phyloP scores from a whole-genome alignment of 2,888 invertebrate genomes.

The Andrena praecox region DNA sequence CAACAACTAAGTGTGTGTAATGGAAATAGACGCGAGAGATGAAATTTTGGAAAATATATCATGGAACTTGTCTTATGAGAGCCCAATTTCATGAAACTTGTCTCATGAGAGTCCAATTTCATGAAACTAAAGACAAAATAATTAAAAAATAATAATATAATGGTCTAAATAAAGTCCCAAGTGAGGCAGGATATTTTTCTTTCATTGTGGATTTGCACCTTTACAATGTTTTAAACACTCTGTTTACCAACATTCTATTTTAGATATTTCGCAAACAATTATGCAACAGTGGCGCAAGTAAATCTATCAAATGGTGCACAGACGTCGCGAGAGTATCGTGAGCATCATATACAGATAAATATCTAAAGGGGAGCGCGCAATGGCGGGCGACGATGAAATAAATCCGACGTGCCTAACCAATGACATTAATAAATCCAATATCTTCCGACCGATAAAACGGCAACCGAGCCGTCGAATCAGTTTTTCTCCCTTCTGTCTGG shows the following conservation, averaged over 20 bases:
- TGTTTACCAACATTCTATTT: not conserved
- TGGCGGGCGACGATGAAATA: conserved; percentile 73
- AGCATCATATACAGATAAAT: conserved; percentile 22
- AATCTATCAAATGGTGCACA: not conserved
- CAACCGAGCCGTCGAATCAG: conserved; percentile 69
- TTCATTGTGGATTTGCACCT: not conserved
- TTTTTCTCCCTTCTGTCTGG: conserved; percentile 55
- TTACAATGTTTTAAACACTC: not conserved
- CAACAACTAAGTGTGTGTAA: too few species aligned
- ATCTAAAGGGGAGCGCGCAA: conserved; percentile 26
- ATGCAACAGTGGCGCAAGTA: not conserved
- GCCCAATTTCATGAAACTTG: too few species aligned
- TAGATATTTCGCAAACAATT: not conserved
- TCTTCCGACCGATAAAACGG: conserved; percentile 82
- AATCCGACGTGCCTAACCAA: conserved; percentile 78
- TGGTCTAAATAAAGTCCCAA: too few species aligned
- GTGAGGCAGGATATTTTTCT: too few species aligned
- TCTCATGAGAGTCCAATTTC: too few species aligned
- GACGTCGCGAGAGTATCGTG: not conserved
- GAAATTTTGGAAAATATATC: too few species aligned
- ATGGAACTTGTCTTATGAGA: too few species aligned
- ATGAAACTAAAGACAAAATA: too few species aligned
- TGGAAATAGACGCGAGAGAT: too few species aligned
- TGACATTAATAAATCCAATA: conserved; percentile 82
- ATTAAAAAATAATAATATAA: too few species aligned